phyloP scores from a whole-genome alignment of 2,888 invertebrate genomes.

The Empis stercorea region DNA sequence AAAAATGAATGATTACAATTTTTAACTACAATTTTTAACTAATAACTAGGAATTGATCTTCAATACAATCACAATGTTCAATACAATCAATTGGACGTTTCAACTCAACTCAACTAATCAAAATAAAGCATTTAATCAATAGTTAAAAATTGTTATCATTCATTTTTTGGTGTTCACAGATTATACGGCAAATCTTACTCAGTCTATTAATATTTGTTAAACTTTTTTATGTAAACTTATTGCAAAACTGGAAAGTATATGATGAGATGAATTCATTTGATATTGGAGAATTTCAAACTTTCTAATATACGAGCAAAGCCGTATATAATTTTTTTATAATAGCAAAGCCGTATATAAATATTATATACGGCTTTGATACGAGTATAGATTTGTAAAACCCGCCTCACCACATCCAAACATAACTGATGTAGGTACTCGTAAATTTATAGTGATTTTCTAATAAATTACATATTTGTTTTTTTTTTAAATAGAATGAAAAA shows the following conservation, averaged over 20 bases:
- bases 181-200: constrained; percentile 53
- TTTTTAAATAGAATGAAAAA: no score
- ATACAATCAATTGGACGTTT: constrained; percentile 50
- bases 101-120: constrained; percentile 36
- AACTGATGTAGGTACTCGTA: no score
- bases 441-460: no score
- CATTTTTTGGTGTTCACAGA: no score
- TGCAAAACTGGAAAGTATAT: constrained; percentile 50
- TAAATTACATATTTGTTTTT: background rate
- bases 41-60: constrained; percentile 56
- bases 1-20: no score
- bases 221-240: constrained; percentile 46
- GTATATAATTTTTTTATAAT: constrained; percentile 33
- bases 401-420: no score
- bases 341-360: no score
- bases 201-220: constrained; percentile 56
- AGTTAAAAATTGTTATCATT: no score
- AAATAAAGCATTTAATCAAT: no score
- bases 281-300: constrained; percentile 64
- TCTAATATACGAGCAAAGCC: constrained; percentile 53
- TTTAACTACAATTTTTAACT: no score
- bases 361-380: no score
- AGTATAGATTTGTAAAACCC: no score
- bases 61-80: constrained; percentile 56
- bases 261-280: constrained; percentile 44